These are phyloP conservation scores for Drosophila trichaetosa DNA, from an alignment of 2,888 invertebrate species.

Conservation along the genomic window DNA sequence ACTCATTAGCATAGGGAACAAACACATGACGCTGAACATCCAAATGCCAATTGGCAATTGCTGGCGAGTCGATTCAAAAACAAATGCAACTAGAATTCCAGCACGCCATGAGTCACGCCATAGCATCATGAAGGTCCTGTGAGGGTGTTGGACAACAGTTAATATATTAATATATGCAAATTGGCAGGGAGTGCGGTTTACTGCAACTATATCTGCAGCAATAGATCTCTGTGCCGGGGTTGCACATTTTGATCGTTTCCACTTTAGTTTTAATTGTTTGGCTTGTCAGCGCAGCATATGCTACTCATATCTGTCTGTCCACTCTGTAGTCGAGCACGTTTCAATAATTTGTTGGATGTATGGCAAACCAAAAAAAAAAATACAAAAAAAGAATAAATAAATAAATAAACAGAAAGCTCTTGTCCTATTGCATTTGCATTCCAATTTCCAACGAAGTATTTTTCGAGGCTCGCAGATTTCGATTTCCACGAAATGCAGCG, in stretches of 20 bases:
- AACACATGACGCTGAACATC: constrained; percentile 63
- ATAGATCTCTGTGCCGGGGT: constrained; percentile 65
- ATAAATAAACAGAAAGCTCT: constrained; percentile 13
- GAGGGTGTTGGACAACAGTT: constrained; percentile 58
- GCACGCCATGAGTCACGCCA: constrained; percentile 72
- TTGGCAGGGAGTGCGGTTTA: constrained; percentile 66
- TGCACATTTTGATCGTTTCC: constrained; percentile 83
- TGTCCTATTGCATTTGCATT: constrained; percentile 48
- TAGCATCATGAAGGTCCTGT: constrained; percentile 48
- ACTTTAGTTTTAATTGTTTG: constrained; percentile 83
- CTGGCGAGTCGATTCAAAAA: constrained; percentile 8
- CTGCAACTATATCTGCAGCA: constrained; percentile 48
- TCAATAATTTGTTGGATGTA: constrained; percentile 63
- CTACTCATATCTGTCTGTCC: constrained; percentile 8
- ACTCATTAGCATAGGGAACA: constrained; percentile 69
- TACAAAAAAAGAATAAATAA: not conserved
- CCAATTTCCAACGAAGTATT: constrained; percentile 77
- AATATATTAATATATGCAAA: constrained; percentile 83
- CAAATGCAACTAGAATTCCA: constrained; percentile 27
- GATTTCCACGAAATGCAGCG: constrained; percentile 70
- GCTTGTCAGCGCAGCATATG: constrained; percentile 74
- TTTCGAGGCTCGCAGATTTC: constrained; percentile 57
- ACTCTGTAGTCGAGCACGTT: constrained; percentile 32
- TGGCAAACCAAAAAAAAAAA: constrained; percentile 7
- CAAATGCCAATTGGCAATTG: constrained; percentile 71